A percentile compares a stretch with the other conserved stretches of the same genome.
phyloP scores from a whole-genome alignment of 1,140 invertebrate species.

The Caligus rogercresseyi region DNA sequence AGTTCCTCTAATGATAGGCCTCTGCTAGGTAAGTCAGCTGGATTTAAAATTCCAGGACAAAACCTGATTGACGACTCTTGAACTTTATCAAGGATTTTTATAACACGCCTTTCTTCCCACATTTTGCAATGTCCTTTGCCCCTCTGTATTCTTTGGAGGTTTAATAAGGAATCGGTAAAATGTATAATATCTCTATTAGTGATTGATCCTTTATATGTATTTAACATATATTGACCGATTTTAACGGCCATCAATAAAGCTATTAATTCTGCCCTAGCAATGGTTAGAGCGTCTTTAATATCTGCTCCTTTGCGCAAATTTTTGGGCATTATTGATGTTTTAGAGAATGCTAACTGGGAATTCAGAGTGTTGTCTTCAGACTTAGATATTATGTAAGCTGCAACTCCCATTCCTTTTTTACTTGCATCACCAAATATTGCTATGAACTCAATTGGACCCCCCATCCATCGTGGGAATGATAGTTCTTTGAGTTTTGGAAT shows the following conservation, averaged over 20 bases:
- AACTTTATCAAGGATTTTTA: background rate
- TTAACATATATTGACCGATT: no score
- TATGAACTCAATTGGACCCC: background rate
- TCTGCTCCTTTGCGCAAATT: slow-evolving; percentile 4
- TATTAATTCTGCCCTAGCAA: background rate
- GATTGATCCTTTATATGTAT: background rate
- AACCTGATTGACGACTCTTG: background rate
- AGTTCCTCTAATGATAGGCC: background rate
- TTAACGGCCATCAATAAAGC: no score
- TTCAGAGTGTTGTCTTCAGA: background rate
- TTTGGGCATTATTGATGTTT: slow-evolving; percentile 7
- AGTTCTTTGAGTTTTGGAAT: background rate
- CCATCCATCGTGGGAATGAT: background rate
- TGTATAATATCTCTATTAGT: background rate
- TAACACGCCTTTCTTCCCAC: background rate
- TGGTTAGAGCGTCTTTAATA: background rate
- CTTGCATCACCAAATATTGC: background rate
- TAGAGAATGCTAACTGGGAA: slow-evolving; percentile 1
- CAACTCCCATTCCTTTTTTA: background rate
- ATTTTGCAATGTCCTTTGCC: slow-evolving; percentile 7
- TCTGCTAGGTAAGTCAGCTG: background rate
- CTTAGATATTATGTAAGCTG: background rate
- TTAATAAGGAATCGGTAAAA: background rate
- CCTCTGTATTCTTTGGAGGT: background rate
- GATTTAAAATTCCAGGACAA: background rate